Conservation (phyloP, 2,888 invertebrate genomes). For the Pyrrhopygopsis socrates region DNA sequence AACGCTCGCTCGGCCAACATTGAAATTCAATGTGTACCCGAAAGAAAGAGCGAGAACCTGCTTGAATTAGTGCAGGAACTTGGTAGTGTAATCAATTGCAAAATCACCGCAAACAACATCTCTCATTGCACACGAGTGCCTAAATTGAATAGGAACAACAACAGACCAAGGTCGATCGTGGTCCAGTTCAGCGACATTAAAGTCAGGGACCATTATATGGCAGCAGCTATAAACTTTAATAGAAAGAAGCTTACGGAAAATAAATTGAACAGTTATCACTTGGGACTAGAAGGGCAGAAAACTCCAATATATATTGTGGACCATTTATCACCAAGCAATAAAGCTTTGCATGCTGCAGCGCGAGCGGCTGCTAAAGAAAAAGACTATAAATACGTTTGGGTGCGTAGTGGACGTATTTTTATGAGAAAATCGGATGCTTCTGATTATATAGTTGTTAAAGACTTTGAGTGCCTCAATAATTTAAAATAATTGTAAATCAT, state of each 20-base stretch:
- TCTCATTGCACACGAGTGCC: slow-evolving; percentile 2
- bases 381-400: slow-evolving; percentile 7
- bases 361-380: not conserved
- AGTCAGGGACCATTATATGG: slow-evolving; percentile 19
- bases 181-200: not conserved
- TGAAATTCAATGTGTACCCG: slow-evolving; percentile 19
- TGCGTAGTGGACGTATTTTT: not conserved
- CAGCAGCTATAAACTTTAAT: slow-evolving; percentile 55
- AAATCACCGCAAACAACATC: not conserved
- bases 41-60: slow-evolving; percentile 10
- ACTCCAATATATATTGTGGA: slow-evolving; percentile 35
- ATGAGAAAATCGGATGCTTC: not conserved
- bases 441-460: slow-evolving; percentile 20
- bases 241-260: slow-evolving; percentile 33
- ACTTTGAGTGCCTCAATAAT: not conserved
- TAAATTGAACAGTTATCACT: slow-evolving; percentile 66
- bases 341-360: not conserved
- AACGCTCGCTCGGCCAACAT: slow-evolving; percentile 10
- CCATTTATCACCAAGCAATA: slow-evolving; percentile 7
- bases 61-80: not conserved
- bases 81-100: not conserved
- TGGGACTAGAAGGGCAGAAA: slow-evolving; percentile 61
- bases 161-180: slow-evolving; percentile 14
- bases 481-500: not conserved
- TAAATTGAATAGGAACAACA: not conserved